Evolutionary conservation across 2,797 vertebrate genomes (phyloP).

Genomic region (Tokudaia tokunoshimensis): DNA sequence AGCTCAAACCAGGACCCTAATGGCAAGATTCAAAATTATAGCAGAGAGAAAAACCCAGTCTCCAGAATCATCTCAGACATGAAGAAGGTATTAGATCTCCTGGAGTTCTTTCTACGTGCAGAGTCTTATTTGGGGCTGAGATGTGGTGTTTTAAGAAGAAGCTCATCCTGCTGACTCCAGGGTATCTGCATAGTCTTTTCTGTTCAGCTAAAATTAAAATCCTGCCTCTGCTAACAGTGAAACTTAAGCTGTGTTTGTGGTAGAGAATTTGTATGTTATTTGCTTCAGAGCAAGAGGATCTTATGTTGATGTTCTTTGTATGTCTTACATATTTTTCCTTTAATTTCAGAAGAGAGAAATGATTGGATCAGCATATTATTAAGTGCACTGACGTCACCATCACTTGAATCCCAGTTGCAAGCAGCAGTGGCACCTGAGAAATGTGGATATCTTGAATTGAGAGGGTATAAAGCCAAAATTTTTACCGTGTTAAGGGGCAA

Average conservation of each 20-base stretch:
- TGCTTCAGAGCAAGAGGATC: neutral
- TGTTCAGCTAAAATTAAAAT: neutral
- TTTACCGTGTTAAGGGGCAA: conserved; percentile 94
- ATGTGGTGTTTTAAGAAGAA: neutral
- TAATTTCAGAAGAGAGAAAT: conserved; percentile 94
- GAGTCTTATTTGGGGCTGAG: neutral
- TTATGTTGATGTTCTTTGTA: neutral
- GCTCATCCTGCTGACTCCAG: neutral
- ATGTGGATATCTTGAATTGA: conserved; percentile 94
- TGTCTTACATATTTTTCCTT: neutral
- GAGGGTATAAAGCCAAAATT: conserved; percentile 96
- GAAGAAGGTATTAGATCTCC: neutral
- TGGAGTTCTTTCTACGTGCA: neutral
- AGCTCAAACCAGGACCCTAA: neutral
- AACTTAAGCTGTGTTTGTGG: neutral
- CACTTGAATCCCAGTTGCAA: conserved; percentile 87
- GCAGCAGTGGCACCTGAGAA: conserved; percentile 89
- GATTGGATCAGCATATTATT: conserved; percentile 95
- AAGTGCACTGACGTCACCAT: conserved; percentile 89
- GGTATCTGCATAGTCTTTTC: neutral
- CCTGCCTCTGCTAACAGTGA: neutral
- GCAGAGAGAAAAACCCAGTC: conserved; percentile 13
- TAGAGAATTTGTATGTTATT: neutral
- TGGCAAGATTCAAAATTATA: neutral
- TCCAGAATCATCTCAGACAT: conserved; percentile 3